These are phyloP conservation scores for Chloroclystis v-ata DNA, from an alignment of 2,888 invertebrate genomes.

Conservation along the genomic window DNA sequence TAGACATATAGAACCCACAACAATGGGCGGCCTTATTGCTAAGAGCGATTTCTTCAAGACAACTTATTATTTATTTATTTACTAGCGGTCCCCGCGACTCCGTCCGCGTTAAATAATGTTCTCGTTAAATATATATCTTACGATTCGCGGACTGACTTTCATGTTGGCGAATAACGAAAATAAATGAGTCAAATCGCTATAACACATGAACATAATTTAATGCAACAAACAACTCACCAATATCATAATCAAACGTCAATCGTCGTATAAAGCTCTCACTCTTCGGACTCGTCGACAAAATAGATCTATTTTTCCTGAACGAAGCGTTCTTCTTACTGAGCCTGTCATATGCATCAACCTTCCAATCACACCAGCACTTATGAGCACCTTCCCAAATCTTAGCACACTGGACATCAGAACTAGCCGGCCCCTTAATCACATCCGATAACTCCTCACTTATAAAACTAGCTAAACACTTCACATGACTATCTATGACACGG, in stretches of 20 bases:
- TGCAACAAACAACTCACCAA: constrained; percentile 65
- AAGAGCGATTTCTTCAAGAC: too few species aligned
- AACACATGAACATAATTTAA: too few species aligned
- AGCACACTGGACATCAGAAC: constrained; percentile 77
- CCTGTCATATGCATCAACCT: constrained; percentile 69
- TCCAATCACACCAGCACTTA: constrained; percentile 82
- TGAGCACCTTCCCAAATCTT: constrained; percentile 77
- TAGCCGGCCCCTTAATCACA: constrained; percentile 63
- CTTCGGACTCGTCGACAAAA: constrained; percentile 67
- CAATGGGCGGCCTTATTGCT: too few species aligned
- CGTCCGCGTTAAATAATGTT: too few species aligned
- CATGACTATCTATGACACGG: constrained; percentile 57
- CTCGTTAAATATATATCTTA: too few species aligned
- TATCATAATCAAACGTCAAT: constrained; percentile 70
- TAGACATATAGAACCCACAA: too few species aligned
- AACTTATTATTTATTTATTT: too few species aligned
- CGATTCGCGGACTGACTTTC: too few species aligned
- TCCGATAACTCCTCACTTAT: constrained; percentile 64
- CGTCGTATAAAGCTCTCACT: constrained; percentile 58
- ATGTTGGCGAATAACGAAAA: too few species aligned
- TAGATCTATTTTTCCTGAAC: constrained; percentile 74
- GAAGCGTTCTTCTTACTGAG: constrained; percentile 73
- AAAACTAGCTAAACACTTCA: constrained; percentile 65
- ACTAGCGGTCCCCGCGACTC: too few species aligned
- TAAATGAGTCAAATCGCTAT: too few species aligned